These are phyloP conservation scores for Vanessa cardui DNA, from an alignment of 2,888 invertebrate genomes.

Conservation along the genomic window DNA sequence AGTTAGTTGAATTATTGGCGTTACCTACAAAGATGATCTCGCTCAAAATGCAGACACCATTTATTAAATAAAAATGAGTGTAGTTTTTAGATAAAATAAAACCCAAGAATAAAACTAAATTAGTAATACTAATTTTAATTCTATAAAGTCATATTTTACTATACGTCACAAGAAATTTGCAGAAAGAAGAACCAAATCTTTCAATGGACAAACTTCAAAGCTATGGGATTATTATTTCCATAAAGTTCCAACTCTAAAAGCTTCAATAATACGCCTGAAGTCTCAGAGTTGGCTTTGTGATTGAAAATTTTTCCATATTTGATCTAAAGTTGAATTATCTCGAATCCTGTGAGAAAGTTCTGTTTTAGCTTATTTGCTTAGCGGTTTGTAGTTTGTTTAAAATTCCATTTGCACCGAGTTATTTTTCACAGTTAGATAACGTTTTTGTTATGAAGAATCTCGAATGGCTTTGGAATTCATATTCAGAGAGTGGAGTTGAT, in stretches of 20 bases:
- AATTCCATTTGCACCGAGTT: not conserved
- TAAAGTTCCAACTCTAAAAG: not conserved
- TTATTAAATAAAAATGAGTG: too few relatives aligned
- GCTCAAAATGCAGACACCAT: too few relatives aligned
- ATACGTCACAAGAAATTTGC: not conserved
- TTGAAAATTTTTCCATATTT: not conserved
- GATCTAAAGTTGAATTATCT: not conserved
- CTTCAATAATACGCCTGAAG: not conserved
- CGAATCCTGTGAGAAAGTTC: not conserved
- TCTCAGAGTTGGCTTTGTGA: conserved; percentile 1
- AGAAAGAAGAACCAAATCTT: not conserved
- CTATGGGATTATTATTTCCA: not conserved
- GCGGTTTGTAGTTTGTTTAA: not conserved
- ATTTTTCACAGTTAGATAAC: not conserved
- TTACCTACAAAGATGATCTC: too few relatives aligned
- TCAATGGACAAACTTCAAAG: not conserved
- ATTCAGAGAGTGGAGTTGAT: too few relatives aligned
- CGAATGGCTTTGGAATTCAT: too few relatives aligned
- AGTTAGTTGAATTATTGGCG: too few relatives aligned
- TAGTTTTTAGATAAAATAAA: too few relatives aligned
- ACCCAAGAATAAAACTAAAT: too few relatives aligned
- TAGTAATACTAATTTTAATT: too few relatives aligned
- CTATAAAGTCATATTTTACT: not conserved
- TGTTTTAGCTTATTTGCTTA: not conserved
- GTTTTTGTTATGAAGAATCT: too few relatives aligned